These are phyloP conservation scores for Planococcus citri DNA, from an alignment of 1,140 invertebrate species.

Conservation along the genomic window DNA sequence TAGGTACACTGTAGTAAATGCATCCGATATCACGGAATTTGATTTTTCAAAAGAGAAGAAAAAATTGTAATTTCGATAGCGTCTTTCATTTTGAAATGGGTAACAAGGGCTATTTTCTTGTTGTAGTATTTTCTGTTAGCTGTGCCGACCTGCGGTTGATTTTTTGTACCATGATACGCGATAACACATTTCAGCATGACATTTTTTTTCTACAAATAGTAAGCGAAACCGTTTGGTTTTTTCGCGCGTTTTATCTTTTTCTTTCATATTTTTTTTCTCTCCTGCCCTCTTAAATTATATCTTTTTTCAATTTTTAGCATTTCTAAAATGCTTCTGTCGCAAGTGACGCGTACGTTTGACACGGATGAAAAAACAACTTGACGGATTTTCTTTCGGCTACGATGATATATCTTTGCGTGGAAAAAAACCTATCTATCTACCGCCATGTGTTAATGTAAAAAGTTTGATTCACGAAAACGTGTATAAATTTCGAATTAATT, in stretches of 20 bases:
- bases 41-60: not conserved
- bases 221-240: not conserved
- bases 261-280: not conserved
- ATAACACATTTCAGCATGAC: not conserved
- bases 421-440: no score
- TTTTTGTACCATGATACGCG: not conserved
- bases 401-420: no score
- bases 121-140: not conserved
- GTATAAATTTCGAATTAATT: no score
- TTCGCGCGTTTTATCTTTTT: not conserved
- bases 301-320: not conserved
- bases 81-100: not conserved
- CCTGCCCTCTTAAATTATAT: not conserved
- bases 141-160: not conserved
- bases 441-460: no score
- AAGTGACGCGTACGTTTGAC: not conserved
- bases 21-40: no score
- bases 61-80: constrained; percentile 1
- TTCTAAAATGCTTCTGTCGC: not conserved
- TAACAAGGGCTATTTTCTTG: not conserved
- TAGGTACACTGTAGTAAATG: no score
- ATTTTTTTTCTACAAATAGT: not conserved
- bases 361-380: not conserved
- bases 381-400: no score
- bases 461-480: no score